Percentiles rank a stretch among this genome's conserved stretches.
phyloP scores from a whole-genome alignment of 2,113 vertebrate species.

The Dryoscopus gambensis region DNA sequence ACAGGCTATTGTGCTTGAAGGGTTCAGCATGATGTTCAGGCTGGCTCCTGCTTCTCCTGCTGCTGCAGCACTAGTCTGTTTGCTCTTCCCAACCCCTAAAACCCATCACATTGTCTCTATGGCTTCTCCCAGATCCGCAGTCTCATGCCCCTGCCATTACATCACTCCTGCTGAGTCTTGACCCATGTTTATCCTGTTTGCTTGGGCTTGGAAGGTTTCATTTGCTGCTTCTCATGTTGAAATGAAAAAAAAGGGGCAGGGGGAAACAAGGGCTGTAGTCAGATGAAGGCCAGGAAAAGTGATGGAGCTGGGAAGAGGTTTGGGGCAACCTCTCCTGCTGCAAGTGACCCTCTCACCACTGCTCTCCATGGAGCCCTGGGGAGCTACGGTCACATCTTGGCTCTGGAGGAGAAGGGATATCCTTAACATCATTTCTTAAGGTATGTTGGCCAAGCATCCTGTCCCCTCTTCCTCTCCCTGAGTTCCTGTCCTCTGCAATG shows the following conservation, averaged over 20 bases:
- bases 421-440: conserved; percentile 55
- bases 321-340: neutral
- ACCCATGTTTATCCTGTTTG: neutral
- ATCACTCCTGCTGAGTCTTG: neutral
- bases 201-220: neutral
- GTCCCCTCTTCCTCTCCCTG: conserved; percentile 47
- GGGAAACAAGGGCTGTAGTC: accelerated
- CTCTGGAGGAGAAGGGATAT: conserved; percentile 64
- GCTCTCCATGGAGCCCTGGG: neutral
- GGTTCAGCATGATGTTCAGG: neutral
- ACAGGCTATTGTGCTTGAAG: neutral
- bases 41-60: neutral
- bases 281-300: neutral
- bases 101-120: accelerated
- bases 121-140: neutral
- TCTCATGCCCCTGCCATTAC: neutral
- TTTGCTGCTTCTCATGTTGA: neutral
- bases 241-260: neutral
- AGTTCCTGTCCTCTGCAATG: conserved; percentile 50
- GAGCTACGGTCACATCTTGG: conserved; percentile 30
- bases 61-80: neutral
- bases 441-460: conserved; percentile 44
- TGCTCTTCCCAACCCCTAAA: neutral
- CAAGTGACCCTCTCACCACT: neutral
- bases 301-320: neutral